phyloP scores from a whole-genome alignment of 2,797 vertebrate species.

The Phalanger gymnotis region DNA sequence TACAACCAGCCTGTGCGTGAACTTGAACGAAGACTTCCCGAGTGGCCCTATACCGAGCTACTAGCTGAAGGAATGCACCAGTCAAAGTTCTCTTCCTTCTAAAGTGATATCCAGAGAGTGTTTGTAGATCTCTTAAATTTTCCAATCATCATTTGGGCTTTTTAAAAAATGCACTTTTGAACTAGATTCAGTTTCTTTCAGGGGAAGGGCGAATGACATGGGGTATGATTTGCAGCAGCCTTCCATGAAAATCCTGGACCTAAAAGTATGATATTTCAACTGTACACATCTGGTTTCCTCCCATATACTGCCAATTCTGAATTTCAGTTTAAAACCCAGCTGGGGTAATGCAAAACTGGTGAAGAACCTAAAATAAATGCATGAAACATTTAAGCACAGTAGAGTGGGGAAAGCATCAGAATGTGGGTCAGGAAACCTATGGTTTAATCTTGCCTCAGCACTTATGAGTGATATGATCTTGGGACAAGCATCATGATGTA shows the following conservation, averaged over 20 bases:
- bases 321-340: conserved; percentile 81
- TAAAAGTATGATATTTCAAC: conserved; percentile 68
- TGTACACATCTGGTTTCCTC: conserved; percentile 82
- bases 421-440: not conserved
- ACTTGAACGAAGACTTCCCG: conserved; percentile 41
- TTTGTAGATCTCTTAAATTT: conserved; percentile 59
- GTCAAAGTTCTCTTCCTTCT: conserved; percentile 79
- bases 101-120: conserved; percentile 4
- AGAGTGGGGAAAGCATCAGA: not conserved
- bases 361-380: conserved; percentile 71
- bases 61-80: conserved; percentile 78
- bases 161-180: conserved; percentile 57
- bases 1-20: conserved; percentile 69
- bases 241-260: conserved; percentile 74
- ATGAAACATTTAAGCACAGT: conserved; percentile 50
- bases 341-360: conserved; percentile 78
- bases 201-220: conserved; percentile 69
- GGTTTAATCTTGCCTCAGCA: not conserved
- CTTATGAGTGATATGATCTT: not conserved
- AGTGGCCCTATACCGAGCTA: conserved; percentile 55
- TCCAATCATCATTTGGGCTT: conserved; percentile 39
- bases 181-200: conserved; percentile 50
- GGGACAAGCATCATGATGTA: not conserved
- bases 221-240: conserved; percentile 74
- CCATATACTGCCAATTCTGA: conserved; percentile 79